A percentile compares a stretch with the other conserved stretches of the same genome.
Evolutionary conservation across 2,797 vertebrate genomes (phyloP).

Genomic region (Takifugu ocellatus): DNA sequence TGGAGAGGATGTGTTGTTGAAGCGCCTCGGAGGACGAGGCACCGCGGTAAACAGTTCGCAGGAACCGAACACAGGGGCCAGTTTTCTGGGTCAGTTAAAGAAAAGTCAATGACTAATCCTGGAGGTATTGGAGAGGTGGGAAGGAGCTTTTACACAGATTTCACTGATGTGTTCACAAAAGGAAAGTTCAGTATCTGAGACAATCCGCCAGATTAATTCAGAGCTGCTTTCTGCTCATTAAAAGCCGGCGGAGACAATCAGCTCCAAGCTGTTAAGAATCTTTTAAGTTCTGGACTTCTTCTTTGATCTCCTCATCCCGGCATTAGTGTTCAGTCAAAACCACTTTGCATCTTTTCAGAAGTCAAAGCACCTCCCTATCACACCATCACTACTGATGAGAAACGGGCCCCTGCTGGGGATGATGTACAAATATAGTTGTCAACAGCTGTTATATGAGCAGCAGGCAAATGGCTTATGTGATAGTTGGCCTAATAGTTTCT

Average conservation of each 20-base stretch:
- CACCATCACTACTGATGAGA: not conserved
- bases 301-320: conserved; percentile 7
- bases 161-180: conserved; percentile 43
- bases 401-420: not conserved
- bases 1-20: conserved; percentile 19
- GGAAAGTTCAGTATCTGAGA: conserved; percentile 24
- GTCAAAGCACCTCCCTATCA: not conserved
- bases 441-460: not conserved
- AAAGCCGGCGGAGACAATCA: conserved; percentile 22
- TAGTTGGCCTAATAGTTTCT: not conserved
- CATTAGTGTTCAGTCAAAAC: conserved; percentile 5
- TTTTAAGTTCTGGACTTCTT: conserved; percentile 2
- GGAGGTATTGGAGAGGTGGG: conserved; percentile 49
- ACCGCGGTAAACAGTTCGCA: conserved; percentile 36
- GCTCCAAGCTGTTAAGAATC: conserved; percentile 7
- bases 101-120: conserved; percentile 46
- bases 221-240: conserved; percentile 13
- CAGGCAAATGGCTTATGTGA: too few relatives aligned
- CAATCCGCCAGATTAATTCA: conserved; percentile 25
- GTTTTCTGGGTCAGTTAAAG: conserved; percentile 64
- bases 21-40: conserved; percentile 31
- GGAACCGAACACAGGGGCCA: conserved; percentile 41
- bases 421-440: not conserved
- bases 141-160: conserved; percentile 29
- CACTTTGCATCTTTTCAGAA: conserved; percentile 15